Evolutionary conservation across 2,888 invertebrate species (phyloP).

Genomic region (Acanthosoma haemorrhoidale): DNA sequence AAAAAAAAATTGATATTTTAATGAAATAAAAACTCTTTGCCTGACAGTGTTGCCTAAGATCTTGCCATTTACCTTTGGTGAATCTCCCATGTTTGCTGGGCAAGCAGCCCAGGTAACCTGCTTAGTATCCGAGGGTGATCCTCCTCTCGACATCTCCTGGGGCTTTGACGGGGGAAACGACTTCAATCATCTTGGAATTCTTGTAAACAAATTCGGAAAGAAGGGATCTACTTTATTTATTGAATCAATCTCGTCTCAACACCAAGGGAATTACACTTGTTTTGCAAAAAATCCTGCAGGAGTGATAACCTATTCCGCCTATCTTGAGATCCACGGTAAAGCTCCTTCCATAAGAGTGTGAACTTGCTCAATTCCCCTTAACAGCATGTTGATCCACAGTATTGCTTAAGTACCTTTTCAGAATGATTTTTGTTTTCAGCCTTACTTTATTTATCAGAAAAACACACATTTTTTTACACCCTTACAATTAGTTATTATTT

Average conservation of each 20-base stretch:
- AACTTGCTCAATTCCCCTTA: constrained; percentile 13
- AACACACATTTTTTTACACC: background rate
- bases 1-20: background rate
- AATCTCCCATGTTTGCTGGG: constrained; percentile 62
- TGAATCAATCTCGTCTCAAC: constrained; percentile 40
- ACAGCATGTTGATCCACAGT: constrained; percentile 16
- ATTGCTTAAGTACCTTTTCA: constrained; percentile 13
- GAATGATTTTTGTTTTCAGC: background rate
- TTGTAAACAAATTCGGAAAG: constrained; percentile 47
- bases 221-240: constrained; percentile 45
- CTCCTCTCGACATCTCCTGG: constrained; percentile 68
- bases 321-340: constrained; percentile 58
- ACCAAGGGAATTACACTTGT: constrained; percentile 56
- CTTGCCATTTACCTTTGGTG: constrained; percentile 63
- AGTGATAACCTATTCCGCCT: constrained; percentile 50
- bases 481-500: background rate
- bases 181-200: constrained; percentile 46
- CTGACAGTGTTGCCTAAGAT: constrained; percentile 54
- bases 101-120: constrained; percentile 64
- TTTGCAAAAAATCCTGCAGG: constrained; percentile 56
- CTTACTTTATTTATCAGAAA: background rate
- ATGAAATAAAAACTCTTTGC: constrained; percentile 11
- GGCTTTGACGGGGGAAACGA: constrained; percentile 47
- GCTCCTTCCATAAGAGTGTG: constrained; percentile 14
- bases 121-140: constrained; percentile 66